A percentile compares a stretch with the other conserved stretches of the same genome.
phyloP scores from a whole-genome alignment of 2,797 vertebrate genomes.

The Parambassis ranga region DNA sequence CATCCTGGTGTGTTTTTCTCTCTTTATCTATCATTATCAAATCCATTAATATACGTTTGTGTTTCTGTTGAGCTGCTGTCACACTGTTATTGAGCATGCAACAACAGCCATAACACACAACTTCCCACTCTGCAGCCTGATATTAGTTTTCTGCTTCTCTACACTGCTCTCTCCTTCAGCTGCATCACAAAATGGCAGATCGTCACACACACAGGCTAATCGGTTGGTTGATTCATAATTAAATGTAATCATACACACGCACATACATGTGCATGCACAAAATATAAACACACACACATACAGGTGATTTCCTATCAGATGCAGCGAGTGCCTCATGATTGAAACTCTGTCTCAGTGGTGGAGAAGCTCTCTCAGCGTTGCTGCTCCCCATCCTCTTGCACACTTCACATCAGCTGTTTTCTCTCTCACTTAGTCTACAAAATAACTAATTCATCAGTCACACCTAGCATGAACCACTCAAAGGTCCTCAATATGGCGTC shows the following conservation, averaged over 20 bases:
- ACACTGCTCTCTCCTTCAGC: background rate
- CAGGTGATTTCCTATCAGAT: no score
- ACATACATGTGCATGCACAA: background rate
- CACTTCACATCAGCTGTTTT: constrained; percentile 27
- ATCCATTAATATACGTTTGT: background rate
- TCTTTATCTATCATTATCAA: constrained; percentile 12
- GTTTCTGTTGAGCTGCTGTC: background rate
- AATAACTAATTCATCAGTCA: constrained; percentile 47
- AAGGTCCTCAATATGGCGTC: constrained; percentile 14
- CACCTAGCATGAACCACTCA: constrained; percentile 17
- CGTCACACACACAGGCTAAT: constrained; percentile 1
- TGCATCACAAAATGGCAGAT: constrained; percentile 9
- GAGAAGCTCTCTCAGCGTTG: background rate
- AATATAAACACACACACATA: background rate
- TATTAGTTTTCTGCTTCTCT: background rate
- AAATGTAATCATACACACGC: constrained; percentile 9
- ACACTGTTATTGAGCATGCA: background rate
- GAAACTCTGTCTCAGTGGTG: constrained; percentile 7
- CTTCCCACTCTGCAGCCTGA: background rate
- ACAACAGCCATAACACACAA: background rate
- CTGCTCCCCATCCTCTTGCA: constrained; percentile 7
- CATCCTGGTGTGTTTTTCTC: background rate
- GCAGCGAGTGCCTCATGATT: constrained; percentile 12
- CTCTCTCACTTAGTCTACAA: constrained; percentile 9
- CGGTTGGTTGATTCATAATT: constrained; percentile 15